These are phyloP conservation scores for Ceratitis capitata DNA, from an alignment of 1,140 invertebrate genomes.

Conservation along the genomic window DNA sequence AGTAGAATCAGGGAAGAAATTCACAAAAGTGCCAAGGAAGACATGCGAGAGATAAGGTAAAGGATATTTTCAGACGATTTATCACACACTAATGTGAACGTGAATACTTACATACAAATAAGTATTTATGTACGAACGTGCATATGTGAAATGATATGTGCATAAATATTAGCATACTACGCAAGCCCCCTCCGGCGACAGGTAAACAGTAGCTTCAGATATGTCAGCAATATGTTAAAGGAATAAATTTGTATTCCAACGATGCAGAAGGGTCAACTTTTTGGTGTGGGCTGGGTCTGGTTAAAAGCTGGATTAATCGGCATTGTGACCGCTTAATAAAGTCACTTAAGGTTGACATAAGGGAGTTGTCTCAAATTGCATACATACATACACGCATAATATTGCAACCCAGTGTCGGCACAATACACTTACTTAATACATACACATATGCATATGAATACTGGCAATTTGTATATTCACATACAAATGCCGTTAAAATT, in stretches of 20 bases:
- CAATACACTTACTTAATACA: not conserved
- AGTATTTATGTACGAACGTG: not conserved
- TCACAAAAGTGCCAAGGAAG: too few species aligned
- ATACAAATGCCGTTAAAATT: not conserved
- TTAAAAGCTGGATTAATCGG: slow-evolving; percentile 22
- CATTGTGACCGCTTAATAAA: slow-evolving; percentile 60
- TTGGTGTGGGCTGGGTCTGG: not conserved
- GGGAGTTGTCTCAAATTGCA: slow-evolving; percentile 61
- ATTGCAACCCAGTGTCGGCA: slow-evolving; percentile 57
- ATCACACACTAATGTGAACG: not conserved
- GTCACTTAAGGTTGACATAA: slow-evolving; percentile 57
- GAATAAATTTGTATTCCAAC: not conserved
- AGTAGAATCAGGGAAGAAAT: too few species aligned
- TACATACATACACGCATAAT: too few species aligned
- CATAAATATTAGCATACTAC: not conserved
- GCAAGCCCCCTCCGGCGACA: not conserved
- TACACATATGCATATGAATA: not conserved
- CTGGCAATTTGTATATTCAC: not conserved
- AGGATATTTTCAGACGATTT: not conserved
- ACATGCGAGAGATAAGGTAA: not conserved
- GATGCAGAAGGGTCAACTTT: not conserved
- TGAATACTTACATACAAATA: not conserved
- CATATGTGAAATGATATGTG: not conserved
- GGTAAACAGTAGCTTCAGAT: slow-evolving; percentile 3
- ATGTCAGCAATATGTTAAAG: slow-evolving; percentile 3